Evolutionary conservation across 2,888 invertebrate species (phyloP).

Genomic region (Prenolepis imparis): DNA sequence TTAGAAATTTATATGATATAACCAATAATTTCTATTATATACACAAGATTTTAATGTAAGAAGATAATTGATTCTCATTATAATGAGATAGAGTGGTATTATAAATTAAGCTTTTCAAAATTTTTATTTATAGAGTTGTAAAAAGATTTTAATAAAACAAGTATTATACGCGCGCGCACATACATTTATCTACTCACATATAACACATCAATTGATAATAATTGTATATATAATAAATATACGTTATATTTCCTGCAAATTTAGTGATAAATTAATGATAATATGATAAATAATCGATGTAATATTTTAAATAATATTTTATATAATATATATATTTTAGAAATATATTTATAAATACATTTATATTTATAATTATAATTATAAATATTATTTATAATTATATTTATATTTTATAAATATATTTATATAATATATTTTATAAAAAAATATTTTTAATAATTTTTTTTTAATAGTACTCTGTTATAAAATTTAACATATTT

Average conservation of each 20-base stretch:
- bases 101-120: neutral
- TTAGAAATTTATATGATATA: neutral
- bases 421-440: too few relatives aligned
- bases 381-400: too few relatives aligned
- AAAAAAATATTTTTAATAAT: neutral
- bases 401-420: too few relatives aligned
- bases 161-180: neutral
- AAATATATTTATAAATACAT: too few relatives aligned
- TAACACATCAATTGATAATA: neutral
- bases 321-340: too few relatives aligned
- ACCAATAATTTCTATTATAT: constrained; percentile 12
- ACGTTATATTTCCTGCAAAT: neutral
- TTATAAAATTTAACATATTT: neutral
- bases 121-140: neutral
- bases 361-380: too few relatives aligned
- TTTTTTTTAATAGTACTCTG: neutral
- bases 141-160: constrained; percentile 7
- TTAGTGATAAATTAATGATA: neutral
- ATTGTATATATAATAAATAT: neutral
- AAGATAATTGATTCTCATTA: neutral
- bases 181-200: neutral
- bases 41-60: neutral
- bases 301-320: neutral
- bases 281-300: neutral
- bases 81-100: neutral